These are phyloP conservation scores for Parnassius mnemosyne DNA, from an alignment of 2,888 invertebrate species.

Conservation along the genomic window DNA sequence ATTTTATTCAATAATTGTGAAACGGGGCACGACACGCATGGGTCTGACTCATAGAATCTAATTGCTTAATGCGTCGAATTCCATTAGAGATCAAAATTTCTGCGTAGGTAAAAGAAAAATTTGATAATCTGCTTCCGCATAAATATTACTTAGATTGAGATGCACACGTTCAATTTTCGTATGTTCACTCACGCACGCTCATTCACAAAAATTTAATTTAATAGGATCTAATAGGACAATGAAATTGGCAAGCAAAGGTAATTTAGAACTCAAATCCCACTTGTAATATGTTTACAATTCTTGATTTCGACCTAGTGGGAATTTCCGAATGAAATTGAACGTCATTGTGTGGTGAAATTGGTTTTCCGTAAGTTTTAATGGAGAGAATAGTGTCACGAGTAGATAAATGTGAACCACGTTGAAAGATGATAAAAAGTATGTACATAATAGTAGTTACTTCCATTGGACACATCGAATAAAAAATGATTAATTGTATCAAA, in stretches of 20 bases:
- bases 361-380: conserved; percentile 53
- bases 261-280: conserved; percentile 16
- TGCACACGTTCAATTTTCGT: too few relatives aligned
- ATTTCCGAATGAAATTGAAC: conserved; percentile 45
- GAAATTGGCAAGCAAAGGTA: conserved; percentile 4
- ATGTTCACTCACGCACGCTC: too few relatives aligned
- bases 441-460: not conserved
- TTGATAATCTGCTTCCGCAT: too few relatives aligned
- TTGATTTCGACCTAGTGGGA: conserved; percentile 6
- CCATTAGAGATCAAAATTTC: too few relatives aligned
- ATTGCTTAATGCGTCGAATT: too few relatives aligned
- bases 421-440: not conserved
- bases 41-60: too few relatives aligned
- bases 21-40: too few relatives aligned
- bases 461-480: too few relatives aligned
- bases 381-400: conserved; percentile 4
- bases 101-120: too few relatives aligned
- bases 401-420: not conserved
- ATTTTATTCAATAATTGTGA: too few relatives aligned
- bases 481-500: too few relatives aligned
- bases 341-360: conserved; percentile 63
- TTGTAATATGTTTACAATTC: conserved; percentile 17
- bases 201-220: not conserved
- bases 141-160: too few relatives aligned
- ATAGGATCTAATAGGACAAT: conserved; percentile 1